Evolutionary conservation across 1,140 invertebrate genomes (phyloP).

Genomic region (Neuroterus valhalla): DNA sequence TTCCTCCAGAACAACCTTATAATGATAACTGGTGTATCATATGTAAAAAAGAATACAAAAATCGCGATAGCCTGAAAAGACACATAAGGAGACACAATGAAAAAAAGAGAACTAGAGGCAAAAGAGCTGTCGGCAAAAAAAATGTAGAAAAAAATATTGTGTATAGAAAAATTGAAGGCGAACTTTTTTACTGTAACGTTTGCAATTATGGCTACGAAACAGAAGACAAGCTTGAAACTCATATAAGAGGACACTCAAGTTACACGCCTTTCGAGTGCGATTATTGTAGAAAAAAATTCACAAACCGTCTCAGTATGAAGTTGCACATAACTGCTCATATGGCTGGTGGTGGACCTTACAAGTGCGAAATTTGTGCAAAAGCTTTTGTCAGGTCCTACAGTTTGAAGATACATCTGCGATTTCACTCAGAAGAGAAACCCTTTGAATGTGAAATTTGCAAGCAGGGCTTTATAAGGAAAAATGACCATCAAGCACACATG

Average conservation of each 20-base stretch:
- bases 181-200: constrained; percentile 1
- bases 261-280: not conserved
- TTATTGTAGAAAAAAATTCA: not conserved
- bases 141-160: too few species aligned
- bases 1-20: too few species aligned
- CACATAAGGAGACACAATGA: too few species aligned
- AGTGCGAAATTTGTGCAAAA: not conserved
- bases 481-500: not conserved
- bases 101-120: too few species aligned
- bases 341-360: not conserved
- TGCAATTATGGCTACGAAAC: constrained; percentile 1
- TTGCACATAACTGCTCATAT: not conserved
- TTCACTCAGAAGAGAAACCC: not conserved
- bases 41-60: too few species aligned
- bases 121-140: too few species aligned
- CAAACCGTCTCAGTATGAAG: not conserved
- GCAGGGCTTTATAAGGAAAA: not conserved
- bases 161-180: not conserved
- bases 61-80: too few species aligned
- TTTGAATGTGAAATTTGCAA: constrained; percentile 5
- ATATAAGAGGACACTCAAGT: not conserved
- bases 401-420: not conserved
- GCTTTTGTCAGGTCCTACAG: not conserved
- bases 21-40: too few species aligned
- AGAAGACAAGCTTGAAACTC: not conserved